Evolutionary conservation across 2,888 invertebrate species (phyloP), one percentile per base, ranked within the genome.

Genomic region (Lasioglossum calceatum): DNA sequence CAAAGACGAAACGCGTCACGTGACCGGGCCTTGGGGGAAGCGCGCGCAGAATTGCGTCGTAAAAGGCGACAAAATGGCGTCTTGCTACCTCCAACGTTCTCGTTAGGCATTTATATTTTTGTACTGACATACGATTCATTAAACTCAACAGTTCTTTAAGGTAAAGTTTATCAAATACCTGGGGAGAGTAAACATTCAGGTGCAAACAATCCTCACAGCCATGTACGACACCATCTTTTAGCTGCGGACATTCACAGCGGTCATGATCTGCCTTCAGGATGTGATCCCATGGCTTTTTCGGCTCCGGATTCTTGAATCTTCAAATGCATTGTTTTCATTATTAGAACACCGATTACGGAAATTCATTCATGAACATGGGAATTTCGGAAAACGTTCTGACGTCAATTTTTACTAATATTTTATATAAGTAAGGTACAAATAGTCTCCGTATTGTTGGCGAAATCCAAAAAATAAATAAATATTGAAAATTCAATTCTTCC

Each of bases 171-270:
- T 58, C 10, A 58, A 12, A n/a, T 58, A 58, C 58, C 14, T 90
- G 88, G 14, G 72, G 47, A 72, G 73, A 79, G 36, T 88, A 91
- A 27, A 93, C 85, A 71, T 93, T 91, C 10, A 93, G 80, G 71
- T 89, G 93, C 5, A 93, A 87, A 72, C 93, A 93, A 74, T 93
- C 92, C 39, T 93, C 93, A 19, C 77, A 76, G 0, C 92, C 92
- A 8, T 1, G 19, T 12, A 80, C 14, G 1, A 85, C 23, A 42
- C 74, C 77, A 14, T 7, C 5, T 0, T 23, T 0, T 2, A 32
- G 27, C 81, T 92, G 92, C 2, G 87, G 81, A 82, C 92, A 92
- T 23, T 75, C 47, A 16, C 80, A 79, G 23, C 77, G 81, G 42
- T 89, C 85, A 10, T 44, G 75, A n/a, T 85, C 61, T 8, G 92